A percentile compares a stretch with the other conserved stretches of the same genome.
phyloP scores from a whole-genome alignment of 2,113 vertebrate species.

The Tamias sibiricus region DNA sequence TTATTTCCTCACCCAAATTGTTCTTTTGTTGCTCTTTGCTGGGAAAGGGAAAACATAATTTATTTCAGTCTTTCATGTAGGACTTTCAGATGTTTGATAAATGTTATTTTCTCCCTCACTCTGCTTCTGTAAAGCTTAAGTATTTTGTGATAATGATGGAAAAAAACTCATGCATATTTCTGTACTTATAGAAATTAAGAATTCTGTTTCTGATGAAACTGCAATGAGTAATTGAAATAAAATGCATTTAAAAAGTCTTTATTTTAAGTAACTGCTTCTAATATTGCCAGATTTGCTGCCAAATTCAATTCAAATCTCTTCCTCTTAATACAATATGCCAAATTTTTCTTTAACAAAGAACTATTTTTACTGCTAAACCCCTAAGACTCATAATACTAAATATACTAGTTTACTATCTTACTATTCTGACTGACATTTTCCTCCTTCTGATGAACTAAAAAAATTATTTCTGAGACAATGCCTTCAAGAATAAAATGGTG shows the following conservation, averaged over 20 bases:
- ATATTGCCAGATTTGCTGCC: constrained; percentile 63
- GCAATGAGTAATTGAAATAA: constrained; percentile 41
- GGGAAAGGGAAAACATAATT: neutral
- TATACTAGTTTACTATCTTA: constrained; percentile 49
- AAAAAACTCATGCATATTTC: neutral
- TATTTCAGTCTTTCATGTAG: neutral
- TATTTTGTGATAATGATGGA: neutral
- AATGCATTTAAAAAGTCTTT: constrained; percentile 54
- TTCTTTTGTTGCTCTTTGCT: constrained; percentile 12
- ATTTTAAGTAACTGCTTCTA: constrained; percentile 60
- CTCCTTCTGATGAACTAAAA: constrained; percentile 61
- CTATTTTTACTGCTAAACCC: constrained; percentile 55
- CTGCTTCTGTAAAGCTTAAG: constrained; percentile 1
- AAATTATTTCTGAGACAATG: constrained; percentile 4
- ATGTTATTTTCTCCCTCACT: constrained; percentile 18
- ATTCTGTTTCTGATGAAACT: constrained; percentile 55
- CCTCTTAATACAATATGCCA: constrained; percentile 23
- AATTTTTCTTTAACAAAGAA: constrained; percentile 68
- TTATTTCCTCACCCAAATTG: neutral
- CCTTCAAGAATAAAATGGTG: neutral
- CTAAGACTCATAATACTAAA: constrained; percentile 67
- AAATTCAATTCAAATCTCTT: constrained; percentile 64
- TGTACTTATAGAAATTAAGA: constrained; percentile 50
- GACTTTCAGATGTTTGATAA: constrained; percentile 47
- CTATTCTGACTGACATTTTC: constrained; percentile 38